A percentile compares a stretch with the other conserved stretches of the same genome.
Conservation (phyloP, 1,140 invertebrate species). For the Hestina assimilis region DNA sequence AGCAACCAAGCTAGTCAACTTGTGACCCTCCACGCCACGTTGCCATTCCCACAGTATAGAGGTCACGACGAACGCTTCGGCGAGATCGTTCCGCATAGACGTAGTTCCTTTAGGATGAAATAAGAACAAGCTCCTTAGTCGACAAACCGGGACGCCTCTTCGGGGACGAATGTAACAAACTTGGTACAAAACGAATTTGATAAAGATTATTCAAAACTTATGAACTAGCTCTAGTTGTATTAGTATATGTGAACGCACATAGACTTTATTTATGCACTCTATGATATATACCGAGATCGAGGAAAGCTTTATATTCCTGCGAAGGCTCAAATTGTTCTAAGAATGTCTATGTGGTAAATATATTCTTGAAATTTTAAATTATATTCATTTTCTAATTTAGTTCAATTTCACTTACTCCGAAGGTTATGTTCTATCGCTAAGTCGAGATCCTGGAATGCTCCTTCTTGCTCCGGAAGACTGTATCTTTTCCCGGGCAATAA, state of each 20-base stretch:
- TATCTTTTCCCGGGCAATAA: constrained; percentile 74
- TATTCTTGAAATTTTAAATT: background rate
- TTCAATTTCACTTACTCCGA: background rate
- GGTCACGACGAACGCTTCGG: constrained; percentile 5
- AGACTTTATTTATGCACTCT: constrained; percentile 60
- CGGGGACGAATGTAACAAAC: constrained; percentile 42
- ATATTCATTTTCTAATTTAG: background rate
- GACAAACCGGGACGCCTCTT: constrained; percentile 25
- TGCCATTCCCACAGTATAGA: constrained; percentile 42
- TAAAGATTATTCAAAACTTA: constrained; percentile 45
- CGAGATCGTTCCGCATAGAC: constrained; percentile 30
- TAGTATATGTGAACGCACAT: constrained; percentile 66
- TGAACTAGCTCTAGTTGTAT: constrained; percentile 48
- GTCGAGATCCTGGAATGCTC: constrained; percentile 38
- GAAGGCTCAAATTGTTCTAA: constrained; percentile 24
- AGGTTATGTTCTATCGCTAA: constrained; percentile 24
- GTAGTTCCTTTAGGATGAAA: constrained; percentile 38
- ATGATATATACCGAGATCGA: constrained; percentile 22
- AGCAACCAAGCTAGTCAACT: constrained; percentile 75
- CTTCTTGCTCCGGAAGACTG: constrained; percentile 75
- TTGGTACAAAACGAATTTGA: constrained; percentile 71
- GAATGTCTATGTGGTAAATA: background rate
- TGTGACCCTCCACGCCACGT: constrained; percentile 55
- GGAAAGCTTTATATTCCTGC: constrained; percentile 21
- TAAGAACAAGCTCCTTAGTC: constrained; percentile 35